These are phyloP conservation scores for Sylvia borin DNA, from an alignment of 2,797 vertebrate species.

Conservation along the genomic window DNA sequence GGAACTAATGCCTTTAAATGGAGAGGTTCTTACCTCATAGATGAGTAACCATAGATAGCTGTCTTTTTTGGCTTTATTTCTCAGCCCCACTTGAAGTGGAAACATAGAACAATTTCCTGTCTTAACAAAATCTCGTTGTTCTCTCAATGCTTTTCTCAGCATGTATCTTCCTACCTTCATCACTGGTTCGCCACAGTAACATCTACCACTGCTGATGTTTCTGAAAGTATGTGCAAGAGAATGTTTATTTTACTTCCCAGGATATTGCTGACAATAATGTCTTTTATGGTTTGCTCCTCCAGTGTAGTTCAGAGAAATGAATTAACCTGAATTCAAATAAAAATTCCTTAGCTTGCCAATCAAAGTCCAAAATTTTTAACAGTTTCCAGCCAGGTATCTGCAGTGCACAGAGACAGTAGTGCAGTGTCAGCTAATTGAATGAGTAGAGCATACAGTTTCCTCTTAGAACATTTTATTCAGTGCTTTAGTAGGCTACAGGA, in stretches of 20 bases:
- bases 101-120: not conserved
- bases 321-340: not conserved
- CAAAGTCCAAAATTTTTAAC: not conserved
- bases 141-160: not conserved
- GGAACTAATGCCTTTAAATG: not conserved
- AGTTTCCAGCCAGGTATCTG: not conserved
- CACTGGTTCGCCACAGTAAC: not conserved
- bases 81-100: not conserved
- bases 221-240: not conserved
- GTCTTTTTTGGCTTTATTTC: not conserved
- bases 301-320: not conserved
- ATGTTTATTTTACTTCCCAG: not conserved
- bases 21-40: not conserved
- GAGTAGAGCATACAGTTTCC: not conserved
- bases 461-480: not conserved
- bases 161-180: not conserved
- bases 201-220: not conserved
- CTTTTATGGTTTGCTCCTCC: not conserved
- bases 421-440: not conserved
- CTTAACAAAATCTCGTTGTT: not conserved
- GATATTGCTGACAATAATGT: not conserved
- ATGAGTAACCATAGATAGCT: not conserved
- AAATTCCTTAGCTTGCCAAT: not conserved
- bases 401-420: not conserved
- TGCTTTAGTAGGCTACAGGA: not conserved